These are phyloP conservation scores for Acanthurus leucopareius DNA, from an alignment of 2,797 vertebrate species.

Conservation along the genomic window DNA sequence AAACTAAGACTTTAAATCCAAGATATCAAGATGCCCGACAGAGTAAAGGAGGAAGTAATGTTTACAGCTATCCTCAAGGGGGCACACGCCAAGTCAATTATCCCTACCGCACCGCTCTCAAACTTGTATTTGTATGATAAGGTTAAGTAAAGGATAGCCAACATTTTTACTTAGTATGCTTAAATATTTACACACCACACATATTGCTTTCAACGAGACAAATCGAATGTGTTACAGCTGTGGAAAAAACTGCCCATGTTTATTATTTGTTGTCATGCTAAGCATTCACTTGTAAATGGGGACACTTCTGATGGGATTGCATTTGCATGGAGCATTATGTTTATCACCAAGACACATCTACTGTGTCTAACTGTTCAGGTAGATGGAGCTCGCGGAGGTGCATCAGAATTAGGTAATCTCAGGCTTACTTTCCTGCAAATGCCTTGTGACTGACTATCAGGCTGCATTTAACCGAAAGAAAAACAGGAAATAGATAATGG, in stretches of 20 bases:
- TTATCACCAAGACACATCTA: slow-evolving; percentile 62
- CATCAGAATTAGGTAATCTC: slow-evolving; percentile 45
- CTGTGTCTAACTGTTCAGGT: slow-evolving; percentile 53
- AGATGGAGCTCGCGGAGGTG: slow-evolving; percentile 36
- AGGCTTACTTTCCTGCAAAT: slow-evolving; percentile 37
- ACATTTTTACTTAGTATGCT: slow-evolving; percentile 7
- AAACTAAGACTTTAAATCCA: neutral
- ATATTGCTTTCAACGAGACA: slow-evolving; percentile 21
- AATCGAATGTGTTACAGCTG: slow-evolving; percentile 61
- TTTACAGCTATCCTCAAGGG: slow-evolving; percentile 11
- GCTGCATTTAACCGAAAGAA: slow-evolving; percentile 21
- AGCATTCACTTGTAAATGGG: slow-evolving; percentile 73
- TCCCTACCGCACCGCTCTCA: slow-evolving; percentile 1
- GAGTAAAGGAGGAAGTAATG: slow-evolving; percentile 7
- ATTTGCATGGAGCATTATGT: slow-evolving; percentile 69
- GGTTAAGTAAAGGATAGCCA: slow-evolving; percentile 29
- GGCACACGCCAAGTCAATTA: slow-evolving; percentile 10
- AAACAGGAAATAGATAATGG: slow-evolving; percentile 20
- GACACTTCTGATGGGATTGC: slow-evolving; percentile 69
- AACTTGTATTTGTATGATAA: slow-evolving; percentile 37
- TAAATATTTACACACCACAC: slow-evolving; percentile 43
- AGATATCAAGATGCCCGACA: slow-evolving; percentile 9
- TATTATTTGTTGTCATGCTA: slow-evolving; percentile 56
- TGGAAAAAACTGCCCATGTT: slow-evolving; percentile 44
- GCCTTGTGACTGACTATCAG: slow-evolving; percentile 37